phyloP scores from a whole-genome alignment of 2,888 invertebrate genomes.

The Nysson spinosus region DNA sequence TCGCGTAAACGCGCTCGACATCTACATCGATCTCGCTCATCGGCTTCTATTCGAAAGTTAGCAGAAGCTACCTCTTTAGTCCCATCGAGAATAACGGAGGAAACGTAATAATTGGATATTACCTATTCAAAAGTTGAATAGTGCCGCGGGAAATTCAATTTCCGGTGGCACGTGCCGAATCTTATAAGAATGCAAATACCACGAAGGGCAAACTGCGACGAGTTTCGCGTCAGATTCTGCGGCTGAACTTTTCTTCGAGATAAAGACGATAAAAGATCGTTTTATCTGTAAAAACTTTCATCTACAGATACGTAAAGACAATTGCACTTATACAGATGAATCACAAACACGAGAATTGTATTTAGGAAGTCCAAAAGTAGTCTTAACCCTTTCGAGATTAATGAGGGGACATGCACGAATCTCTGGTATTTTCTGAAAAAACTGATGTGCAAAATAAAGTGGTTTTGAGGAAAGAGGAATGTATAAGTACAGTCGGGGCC shows the following conservation, averaged over 20 bases:
- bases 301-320: too few species aligned
- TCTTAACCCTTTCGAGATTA: too few species aligned
- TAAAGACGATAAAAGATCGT: not conserved
- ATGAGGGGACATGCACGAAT: too few species aligned
- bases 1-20: conserved; percentile 32
- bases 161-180: conserved; percentile 33
- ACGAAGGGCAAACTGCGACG: conserved; percentile 18
- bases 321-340: not conserved
- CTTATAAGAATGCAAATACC: conserved; percentile 54
- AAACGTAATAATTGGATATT: conserved; percentile 56
- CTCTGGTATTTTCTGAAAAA: too few species aligned
- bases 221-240: not conserved
- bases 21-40: conserved; percentile 45
- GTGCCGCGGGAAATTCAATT: conserved; percentile 54
- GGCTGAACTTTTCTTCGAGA: not conserved
- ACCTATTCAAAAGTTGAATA: conserved; percentile 54
- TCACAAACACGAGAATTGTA: not conserved
- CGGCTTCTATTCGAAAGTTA: conserved; percentile 27
- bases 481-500: too few species aligned
- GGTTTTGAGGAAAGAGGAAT: too few species aligned
- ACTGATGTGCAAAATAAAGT: too few species aligned
- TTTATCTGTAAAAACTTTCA: conserved; percentile 8
- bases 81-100: conserved; percentile 20
- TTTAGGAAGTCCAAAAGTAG: too few species aligned
- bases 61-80: conserved; percentile 2